These are phyloP conservation scores for Tragulus kanchil DNA, from an alignment of 2,113 vertebrate genomes.

Conservation along the genomic window DNA sequence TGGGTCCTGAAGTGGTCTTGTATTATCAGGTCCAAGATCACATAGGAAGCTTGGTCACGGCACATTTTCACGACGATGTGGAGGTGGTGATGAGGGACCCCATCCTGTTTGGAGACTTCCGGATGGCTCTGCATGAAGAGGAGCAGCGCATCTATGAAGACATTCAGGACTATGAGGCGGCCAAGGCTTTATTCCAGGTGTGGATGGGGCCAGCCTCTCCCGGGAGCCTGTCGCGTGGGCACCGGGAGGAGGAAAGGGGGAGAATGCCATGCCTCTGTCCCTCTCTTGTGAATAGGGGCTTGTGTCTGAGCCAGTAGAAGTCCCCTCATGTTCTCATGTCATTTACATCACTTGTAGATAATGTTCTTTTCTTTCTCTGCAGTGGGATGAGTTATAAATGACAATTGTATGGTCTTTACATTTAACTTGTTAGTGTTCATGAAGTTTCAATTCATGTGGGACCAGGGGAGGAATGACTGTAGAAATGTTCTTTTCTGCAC, in stretches of 20 bases:
- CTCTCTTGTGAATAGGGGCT: rapidly evolving
- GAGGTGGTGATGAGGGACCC: conserved; percentile 93
- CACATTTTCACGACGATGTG: conserved; percentile 89
- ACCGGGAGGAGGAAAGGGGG: background rate
- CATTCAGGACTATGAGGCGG: conserved; percentile 94
- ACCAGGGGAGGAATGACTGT: rapidly evolving
- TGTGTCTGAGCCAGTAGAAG: rapidly evolving
- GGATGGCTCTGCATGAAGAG: conserved; percentile 90
- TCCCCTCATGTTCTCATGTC: rapidly evolving
- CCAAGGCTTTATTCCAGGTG: conserved; percentile 96
- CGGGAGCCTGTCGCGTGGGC: rapidly evolving
- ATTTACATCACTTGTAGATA: rapidly evolving
- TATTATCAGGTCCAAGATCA: conserved; percentile 92
- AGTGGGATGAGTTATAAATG: rapidly evolving
- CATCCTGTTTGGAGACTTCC: conserved; percentile 97
- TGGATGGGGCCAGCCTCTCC: rapidly evolving
- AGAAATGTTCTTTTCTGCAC: too few species aligned
- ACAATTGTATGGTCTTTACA: background rate
- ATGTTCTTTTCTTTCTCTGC: background rate
- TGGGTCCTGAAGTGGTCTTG: background rate
- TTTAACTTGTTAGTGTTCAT: background rate
- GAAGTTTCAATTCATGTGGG: background rate
- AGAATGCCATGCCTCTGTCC: rapidly evolving
- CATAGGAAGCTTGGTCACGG: conserved; percentile 88
- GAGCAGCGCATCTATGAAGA: conserved; percentile 96